Conservation (phyloP, 2,113 vertebrate species). For the Mus musculus region GRCm39 chrX:132808501-132809000, state of each 20-base stretch:
- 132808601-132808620: background rate
- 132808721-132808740: background rate
- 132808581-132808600: constrained; percentile 28
- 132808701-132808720: background rate
- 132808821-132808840: background rate
- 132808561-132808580: constrained; percentile 39
- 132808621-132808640: constrained; percentile 13
- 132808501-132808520: background rate
- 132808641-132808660: constrained; percentile 41
- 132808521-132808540: constrained; percentile 13
- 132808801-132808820: background rate
- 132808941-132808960: background rate
- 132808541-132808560: background rate
- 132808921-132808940: constrained; percentile 23
- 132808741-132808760: background rate
- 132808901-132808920: background rate
- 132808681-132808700: background rate
- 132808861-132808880: background rate
- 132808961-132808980: background rate
- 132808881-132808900: background rate
- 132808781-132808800: constrained; percentile 64
- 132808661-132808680: background rate
- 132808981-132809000: background rate
- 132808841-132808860: background rate
- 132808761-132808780: background rate